Conservation (phyloP, 2,113 vertebrate genomes). For the Rhinopithecus roxellana region DNA sequence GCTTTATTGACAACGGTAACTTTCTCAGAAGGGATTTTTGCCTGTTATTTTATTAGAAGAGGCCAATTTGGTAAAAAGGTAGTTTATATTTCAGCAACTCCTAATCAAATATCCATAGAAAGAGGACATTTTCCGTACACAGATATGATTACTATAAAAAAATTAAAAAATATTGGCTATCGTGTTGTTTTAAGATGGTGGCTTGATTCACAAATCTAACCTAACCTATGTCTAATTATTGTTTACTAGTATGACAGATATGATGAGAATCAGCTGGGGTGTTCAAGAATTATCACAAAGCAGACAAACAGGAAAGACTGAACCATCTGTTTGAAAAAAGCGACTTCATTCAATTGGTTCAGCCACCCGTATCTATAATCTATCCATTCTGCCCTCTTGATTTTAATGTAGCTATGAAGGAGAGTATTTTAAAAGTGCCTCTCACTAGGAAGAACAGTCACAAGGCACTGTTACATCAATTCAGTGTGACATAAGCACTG, state of each 20-base stretch:
- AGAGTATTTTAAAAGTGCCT: neutral
- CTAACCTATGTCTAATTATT: neutral
- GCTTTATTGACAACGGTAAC: neutral
- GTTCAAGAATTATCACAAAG: neutral
- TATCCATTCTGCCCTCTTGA: neutral
- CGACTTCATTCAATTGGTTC: neutral
- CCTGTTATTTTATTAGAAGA: neutral
- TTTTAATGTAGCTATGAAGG: neutral
- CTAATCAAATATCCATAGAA: neutral
- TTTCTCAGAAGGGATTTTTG: neutral
- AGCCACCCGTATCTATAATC: neutral
- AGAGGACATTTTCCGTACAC: neutral
- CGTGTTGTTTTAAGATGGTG: neutral
- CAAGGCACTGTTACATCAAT: slow-evolving; percentile 6
- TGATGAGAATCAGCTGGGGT: neutral
- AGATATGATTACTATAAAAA: neutral
- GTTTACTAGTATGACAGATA: neutral
- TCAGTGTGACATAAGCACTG: neutral
- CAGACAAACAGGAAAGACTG: neutral
- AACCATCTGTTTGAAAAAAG: neutral
- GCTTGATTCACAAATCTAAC: neutral
- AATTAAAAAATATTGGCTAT: neutral
- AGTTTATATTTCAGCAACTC: neutral
- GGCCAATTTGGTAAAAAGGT: neutral
- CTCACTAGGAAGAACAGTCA: neutral